Percentiles rank a stretch among this genome's conserved stretches.
Evolutionary conservation across 2,888 invertebrate species (phyloP).

Genomic region (Torymus texanus): DNA sequence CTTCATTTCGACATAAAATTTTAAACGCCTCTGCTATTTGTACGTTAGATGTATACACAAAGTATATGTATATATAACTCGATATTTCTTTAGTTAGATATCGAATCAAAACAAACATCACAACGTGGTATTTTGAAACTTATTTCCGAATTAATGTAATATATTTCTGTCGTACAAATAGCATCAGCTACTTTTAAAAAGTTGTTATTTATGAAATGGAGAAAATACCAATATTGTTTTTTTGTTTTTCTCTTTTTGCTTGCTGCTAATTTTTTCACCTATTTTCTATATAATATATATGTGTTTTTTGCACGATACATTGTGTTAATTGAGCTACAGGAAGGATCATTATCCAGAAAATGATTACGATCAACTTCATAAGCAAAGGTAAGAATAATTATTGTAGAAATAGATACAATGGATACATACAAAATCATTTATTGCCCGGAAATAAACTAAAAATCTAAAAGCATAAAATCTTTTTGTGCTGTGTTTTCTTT

Average conservation of each 20-base stretch:
- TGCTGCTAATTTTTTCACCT: conserved; percentile 9
- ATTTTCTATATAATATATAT: conserved; percentile 42
- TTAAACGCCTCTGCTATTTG: no score
- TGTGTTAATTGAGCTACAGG: conserved; percentile 62
- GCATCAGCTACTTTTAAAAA: no score
- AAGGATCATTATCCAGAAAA: conserved; percentile 70
- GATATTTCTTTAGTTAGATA: no score
- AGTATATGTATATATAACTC: no score
- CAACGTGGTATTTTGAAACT: no score
- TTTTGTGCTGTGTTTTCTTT: conserved; percentile 14
- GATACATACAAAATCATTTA: not conserved
- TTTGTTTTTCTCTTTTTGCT: conserved; percentile 14
- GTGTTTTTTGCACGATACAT: conserved; percentile 60
- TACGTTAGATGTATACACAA: no score
- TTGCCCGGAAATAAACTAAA: not conserved
- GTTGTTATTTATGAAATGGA: not conserved
- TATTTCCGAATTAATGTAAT: no score
- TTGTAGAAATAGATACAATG: not conserved
- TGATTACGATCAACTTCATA: conserved; percentile 68
- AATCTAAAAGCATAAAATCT: not conserved
- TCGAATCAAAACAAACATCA: no score
- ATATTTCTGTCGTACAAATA: no score
- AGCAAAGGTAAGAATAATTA: conserved; percentile 67
- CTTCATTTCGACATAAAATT: no score
- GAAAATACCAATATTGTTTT: conserved; percentile 15